A percentile compares a stretch with the other conserved stretches of the same genome.
Conservation (phyloP, 1,140 invertebrate species). For the Atopsyche davidsoni region DNA sequence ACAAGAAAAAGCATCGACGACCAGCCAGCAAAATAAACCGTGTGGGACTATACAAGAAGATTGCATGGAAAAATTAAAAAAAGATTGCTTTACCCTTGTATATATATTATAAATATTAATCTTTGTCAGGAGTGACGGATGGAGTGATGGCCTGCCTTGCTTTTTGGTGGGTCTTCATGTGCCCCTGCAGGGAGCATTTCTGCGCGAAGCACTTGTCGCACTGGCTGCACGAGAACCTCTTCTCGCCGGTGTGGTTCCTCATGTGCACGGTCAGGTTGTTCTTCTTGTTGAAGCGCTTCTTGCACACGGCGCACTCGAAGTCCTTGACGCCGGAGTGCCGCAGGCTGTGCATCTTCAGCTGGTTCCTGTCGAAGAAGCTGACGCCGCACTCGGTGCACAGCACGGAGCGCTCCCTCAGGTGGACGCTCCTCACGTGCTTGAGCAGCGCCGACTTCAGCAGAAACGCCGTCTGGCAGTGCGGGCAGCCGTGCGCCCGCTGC, state of each 20-base stretch:
- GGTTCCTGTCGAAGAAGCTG: conserved; percentile 8
- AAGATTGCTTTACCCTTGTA: no score
- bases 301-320: conserved; percentile 42
- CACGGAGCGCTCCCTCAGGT: conserved; percentile 4
- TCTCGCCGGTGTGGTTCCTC: conserved; percentile 57
- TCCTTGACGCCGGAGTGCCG: conserved; percentile 41
- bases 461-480: no score
- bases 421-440: no score
- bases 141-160: not conserved
- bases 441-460: no score
- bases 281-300: conserved; percentile 28
- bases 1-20: no score
- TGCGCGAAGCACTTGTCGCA: conserved; percentile 40
- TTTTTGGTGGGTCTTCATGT: conserved; percentile 29
- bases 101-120: no score
- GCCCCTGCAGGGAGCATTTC: conserved; percentile 28
- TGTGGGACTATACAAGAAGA: no score
- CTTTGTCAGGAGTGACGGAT: no score
- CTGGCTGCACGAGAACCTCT: conserved; percentile 34
- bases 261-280: conserved; percentile 63
- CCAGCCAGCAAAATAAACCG: no score
- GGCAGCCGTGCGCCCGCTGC: no score
- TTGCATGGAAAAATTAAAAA: no score
- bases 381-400: conserved; percentile 29
- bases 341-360: conserved; percentile 36